Conservation (phyloP, 2,113 vertebrate species). For the Ceyx margarethae region DNA sequence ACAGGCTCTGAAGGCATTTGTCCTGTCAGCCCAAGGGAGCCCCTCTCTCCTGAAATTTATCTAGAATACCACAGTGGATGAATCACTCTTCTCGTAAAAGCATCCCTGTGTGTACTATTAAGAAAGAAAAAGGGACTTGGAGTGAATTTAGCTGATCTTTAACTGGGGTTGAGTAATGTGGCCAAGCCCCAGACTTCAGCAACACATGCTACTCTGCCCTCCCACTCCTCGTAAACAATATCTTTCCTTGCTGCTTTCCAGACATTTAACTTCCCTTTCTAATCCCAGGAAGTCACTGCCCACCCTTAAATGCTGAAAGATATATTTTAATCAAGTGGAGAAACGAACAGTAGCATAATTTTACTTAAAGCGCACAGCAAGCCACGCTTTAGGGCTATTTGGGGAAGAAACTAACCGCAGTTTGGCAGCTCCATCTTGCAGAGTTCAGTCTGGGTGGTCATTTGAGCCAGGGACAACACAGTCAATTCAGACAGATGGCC, state of each 20-base stretch:
- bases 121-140: constrained; percentile 9
- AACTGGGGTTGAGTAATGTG: constrained; percentile 25
- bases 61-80: constrained; percentile 21
- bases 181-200: constrained; percentile 38
- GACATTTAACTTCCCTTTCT: constrained; percentile 49
- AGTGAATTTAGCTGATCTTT: neutral
- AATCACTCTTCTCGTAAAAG: constrained; percentile 58
- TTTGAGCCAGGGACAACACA: neutral
- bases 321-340: neutral
- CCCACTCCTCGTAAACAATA: constrained; percentile 12
- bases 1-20: neutral
- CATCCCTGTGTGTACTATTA: constrained; percentile 23
- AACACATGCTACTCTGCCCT: neutral
- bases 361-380: constrained; percentile 18
- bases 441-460: constrained; percentile 53
- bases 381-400: constrained; percentile 37
- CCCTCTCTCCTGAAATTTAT: constrained; percentile 9
- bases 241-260: constrained; percentile 14
- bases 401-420: constrained; percentile 9
- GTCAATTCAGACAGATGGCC: constrained; percentile 49
- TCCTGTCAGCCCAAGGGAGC: constrained; percentile 17
- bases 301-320: constrained; percentile 46
- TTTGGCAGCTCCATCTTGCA: constrained; percentile 1
- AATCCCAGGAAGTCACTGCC: constrained; percentile 54
- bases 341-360: constrained; percentile 50